These are phyloP conservation scores for Dromococcyx pavoninus DNA, from an alignment of 2,797 vertebrate genomes.

Conservation along the genomic window DNA sequence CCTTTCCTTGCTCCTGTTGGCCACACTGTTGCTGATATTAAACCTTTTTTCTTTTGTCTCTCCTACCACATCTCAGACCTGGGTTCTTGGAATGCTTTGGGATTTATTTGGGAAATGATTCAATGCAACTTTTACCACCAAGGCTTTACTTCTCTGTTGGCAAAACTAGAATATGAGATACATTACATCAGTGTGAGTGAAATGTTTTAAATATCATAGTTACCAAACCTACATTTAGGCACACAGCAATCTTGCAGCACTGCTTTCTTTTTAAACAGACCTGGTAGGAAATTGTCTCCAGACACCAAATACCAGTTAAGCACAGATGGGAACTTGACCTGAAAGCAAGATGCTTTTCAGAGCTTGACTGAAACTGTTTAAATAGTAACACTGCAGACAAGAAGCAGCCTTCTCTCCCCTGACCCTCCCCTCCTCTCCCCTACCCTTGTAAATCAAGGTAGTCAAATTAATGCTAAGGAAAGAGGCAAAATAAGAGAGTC, in stretches of 20 bases:
- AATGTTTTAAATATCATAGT: not conserved
- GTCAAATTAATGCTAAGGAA: not conserved
- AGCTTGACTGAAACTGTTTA: slow-evolving; percentile 3
- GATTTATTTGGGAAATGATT: not conserved
- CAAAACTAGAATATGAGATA: not conserved
- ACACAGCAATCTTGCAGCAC: not conserved
- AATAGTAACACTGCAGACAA: not conserved
- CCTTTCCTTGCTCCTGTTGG: too few relatives aligned
- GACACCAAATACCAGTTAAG: not conserved
- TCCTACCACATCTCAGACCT: not conserved
- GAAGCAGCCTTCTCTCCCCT: not conserved
- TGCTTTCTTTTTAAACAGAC: not conserved
- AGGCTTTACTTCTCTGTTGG: not conserved
- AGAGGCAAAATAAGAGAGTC: not conserved
- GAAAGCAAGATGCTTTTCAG: slow-evolving; percentile 34
- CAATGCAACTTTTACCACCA: not conserved
- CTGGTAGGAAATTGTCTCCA: slow-evolving; percentile 16
- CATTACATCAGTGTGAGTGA: not conserved
- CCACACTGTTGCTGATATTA: too few relatives aligned
- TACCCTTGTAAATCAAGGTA: not conserved
- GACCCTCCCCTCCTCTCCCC: accelerated
- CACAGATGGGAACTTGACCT: slow-evolving; percentile 45
- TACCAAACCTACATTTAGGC: not conserved
- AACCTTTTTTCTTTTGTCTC: not conserved
- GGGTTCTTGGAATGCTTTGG: not conserved